Evolutionary conservation across 2,113 vertebrate genomes (phyloP), one percentile per base, ranked within the genome.

Genomic region (Ramphastos sulfuratus): DNA sequence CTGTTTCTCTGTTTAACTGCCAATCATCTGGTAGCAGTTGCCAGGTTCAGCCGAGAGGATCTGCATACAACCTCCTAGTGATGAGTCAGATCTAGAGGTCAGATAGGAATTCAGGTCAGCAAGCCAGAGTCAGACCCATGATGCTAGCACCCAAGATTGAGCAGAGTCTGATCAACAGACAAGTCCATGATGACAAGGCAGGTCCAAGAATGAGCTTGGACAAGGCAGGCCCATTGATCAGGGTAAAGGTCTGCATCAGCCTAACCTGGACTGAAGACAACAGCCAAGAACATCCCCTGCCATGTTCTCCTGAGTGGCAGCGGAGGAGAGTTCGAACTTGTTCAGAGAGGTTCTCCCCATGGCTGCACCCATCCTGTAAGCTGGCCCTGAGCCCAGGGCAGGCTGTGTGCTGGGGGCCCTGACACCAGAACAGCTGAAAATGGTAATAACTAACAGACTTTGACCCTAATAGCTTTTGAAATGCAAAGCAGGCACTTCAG

Each of bases 221-320:
- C 17, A 58, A 65, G 23, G 10, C 61, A 67, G 18, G 10, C 12
- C 12, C 42, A 9, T 5, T 13, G 12, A 23, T 37, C 42, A 61
- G 28, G 48, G 18, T 27, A 18, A 48, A 83, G 25, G 8, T 69
- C 55, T n/a, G 21, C 28, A 11, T 72, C n/a, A 59, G 55, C 17
- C 81, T 52, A 60, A 60, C 12, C 37, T 39, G 39, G 7, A 2
- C n/a, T 10, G 30, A 58, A 54, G 31, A 69, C 18, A 59, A 6
- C 0, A 0, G 14, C 8, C 2, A 2, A 77, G 67, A 69, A 5
- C 0, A 0, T 50, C 27, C 8, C 21, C 27, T 1, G 25, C 31
- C 0, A 0, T 8, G 24, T 12, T 13, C 10, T 70, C 12, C n/a
- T 2, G 6, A 24, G 14, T 20, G 35, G 58, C 28, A 46, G 13